phyloP scores from a whole-genome alignment of 1,140 invertebrate genomes.

The Trachymyrmex cornetzi region DNA sequence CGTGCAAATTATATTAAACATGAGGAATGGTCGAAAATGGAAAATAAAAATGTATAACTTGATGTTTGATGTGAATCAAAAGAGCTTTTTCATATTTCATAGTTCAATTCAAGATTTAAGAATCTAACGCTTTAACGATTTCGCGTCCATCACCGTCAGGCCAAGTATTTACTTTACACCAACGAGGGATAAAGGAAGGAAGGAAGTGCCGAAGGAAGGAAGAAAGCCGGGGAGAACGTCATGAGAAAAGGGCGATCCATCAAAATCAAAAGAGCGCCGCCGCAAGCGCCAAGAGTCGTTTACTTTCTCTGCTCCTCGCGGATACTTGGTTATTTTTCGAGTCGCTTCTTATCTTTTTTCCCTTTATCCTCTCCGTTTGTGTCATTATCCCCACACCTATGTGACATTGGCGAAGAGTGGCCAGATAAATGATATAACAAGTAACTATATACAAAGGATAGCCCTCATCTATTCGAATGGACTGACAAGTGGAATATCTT shows the following conservation, averaged over 20 bases:
- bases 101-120: conserved; percentile 49
- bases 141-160: conserved; percentile 65
- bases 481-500: background rate
- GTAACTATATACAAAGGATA: conserved; percentile 10
- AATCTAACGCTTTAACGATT: conserved; percentile 62
- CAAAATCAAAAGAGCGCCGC: conserved; percentile 76
- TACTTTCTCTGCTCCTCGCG: conserved; percentile 61
- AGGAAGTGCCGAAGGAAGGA: conserved; percentile 48
- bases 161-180: conserved; percentile 52
- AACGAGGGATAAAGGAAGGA: conserved; percentile 38
- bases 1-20: background rate
- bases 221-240: conserved; percentile 59
- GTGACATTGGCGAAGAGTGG: conserved; percentile 36
- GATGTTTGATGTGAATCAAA: background rate
- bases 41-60: conserved; percentile 21
- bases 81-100: conserved; percentile 31
- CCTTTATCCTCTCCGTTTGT: conserved; percentile 59
- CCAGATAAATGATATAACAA: conserved; percentile 56
- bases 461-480: background rate
- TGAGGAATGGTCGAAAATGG: background rate
- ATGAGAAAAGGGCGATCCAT: conserved; percentile 74
- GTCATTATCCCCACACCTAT: conserved; percentile 68
- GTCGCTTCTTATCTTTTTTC: conserved; percentile 45
- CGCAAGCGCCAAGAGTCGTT: conserved; percentile 57
- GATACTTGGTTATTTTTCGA: conserved; percentile 74